A percentile compares a stretch with the other conserved stretches of the same genome.
Conservation (phyloP, 1,140 invertebrate genomes). For the Drosophila asahinai region DNA sequence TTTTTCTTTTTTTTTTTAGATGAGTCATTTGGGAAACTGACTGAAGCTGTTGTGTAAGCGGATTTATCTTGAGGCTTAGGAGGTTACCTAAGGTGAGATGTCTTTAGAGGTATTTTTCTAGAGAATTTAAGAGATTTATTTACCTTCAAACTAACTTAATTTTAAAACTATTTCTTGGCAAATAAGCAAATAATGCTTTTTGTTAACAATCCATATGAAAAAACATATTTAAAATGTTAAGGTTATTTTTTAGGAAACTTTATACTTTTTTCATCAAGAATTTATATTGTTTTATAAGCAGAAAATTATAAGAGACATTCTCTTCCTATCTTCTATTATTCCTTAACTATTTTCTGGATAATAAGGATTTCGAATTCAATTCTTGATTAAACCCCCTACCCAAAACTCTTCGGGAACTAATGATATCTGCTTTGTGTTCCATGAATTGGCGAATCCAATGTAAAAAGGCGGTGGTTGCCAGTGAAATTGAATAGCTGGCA, state of each 20-base stretch:
- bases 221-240: no score
- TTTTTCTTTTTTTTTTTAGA: slow-evolving; percentile 37
- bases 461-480: slow-evolving; percentile 4
- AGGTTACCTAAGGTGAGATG: neutral
- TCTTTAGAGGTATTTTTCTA: neutral
- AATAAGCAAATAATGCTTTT: no score
- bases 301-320: no score
- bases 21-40: slow-evolving; percentile 60
- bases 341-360: no score
- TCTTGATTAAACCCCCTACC: neutral
- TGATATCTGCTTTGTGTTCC: slow-evolving; percentile 19
- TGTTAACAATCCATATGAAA: no score
- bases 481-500: slow-evolving; percentile 42
- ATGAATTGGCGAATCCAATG: slow-evolving; percentile 19
- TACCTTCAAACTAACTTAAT: slow-evolving; percentile 6
- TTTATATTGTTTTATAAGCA: no score
- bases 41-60: slow-evolving; percentile 29
- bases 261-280: no score
- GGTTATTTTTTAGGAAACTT: no score
- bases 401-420: neutral
- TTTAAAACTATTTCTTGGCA: no score
- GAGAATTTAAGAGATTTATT: neutral
- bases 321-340: no score
- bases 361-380: no score
- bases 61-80: neutral